phyloP scores from a whole-genome alignment of 2,113 vertebrate genomes.

The Phrynocephalus versicolor region DNA sequence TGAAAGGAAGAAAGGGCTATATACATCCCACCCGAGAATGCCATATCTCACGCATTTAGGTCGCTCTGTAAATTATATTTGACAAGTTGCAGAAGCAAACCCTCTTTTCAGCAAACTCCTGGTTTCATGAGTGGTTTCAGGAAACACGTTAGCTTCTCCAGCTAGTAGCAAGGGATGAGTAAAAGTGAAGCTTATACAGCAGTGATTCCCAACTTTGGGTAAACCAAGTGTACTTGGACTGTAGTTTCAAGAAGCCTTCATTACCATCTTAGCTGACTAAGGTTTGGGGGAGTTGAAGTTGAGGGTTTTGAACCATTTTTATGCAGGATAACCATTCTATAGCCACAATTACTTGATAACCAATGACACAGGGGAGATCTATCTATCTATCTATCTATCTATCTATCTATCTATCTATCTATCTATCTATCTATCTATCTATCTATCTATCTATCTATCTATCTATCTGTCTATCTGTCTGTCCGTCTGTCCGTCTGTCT shows the following conservation, averaged over 20 bases:
- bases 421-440: no score
- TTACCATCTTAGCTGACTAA: no score
- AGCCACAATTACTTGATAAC: background rate
- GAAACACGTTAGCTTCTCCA: background rate
- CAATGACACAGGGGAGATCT: background rate
- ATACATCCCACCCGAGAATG: constrained; percentile 5
- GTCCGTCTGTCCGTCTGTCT: no score
- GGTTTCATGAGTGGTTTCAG: background rate
- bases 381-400: background rate
- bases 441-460: no score
- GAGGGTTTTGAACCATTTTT: no score
- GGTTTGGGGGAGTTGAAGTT: no score
- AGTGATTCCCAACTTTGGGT: no score
- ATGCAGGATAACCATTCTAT: background rate
- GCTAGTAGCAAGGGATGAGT: background rate
- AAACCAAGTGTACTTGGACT: no score
- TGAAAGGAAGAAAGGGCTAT: constrained; percentile 19
- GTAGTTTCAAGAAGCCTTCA: no score
- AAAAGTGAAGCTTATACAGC: background rate
- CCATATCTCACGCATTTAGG: constrained; percentile 1
- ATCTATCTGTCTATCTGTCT: no score
- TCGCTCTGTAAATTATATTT: background rate
- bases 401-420: no score
- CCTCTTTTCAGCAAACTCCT: background rate
- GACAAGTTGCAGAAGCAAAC: constrained; percentile 23